Percentiles rank a stretch among this genome's conserved stretches.
These are phyloP conservation scores for Cassiopea xamachana DNA, from an alignment of 30 jellyfish, hydroid and myxozoan genomes.

Conservation along the genomic window DNA sequence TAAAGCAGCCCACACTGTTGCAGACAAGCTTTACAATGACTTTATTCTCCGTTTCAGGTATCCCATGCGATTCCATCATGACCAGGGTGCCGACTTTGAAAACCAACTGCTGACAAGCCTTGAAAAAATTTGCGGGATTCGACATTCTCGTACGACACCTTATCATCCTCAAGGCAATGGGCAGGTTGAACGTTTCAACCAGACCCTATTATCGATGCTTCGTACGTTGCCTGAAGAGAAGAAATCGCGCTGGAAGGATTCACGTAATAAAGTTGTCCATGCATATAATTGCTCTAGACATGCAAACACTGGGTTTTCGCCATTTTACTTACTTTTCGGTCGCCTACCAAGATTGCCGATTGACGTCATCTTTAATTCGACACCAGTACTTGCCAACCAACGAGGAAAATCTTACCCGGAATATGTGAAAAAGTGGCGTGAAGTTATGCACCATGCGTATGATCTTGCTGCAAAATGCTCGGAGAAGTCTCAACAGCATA, in stretches of 20 bases:
- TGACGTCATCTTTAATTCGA: slow-evolving; percentile 25
- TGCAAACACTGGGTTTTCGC: slow-evolving; percentile 54
- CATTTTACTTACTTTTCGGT: slow-evolving; percentile 49
- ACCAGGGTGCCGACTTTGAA: slow-evolving; percentile 47
- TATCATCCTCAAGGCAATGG: slow-evolving; percentile 42
- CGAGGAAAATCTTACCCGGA: neutral
- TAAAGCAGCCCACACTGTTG: slow-evolving; percentile 58
- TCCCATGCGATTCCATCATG: slow-evolving; percentile 45
- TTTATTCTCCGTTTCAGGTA: slow-evolving; percentile 34
- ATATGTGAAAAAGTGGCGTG: slow-evolving; percentile 30
- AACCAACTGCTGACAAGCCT: slow-evolving; percentile 7
- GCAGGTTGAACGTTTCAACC: slow-evolving; percentile 23
- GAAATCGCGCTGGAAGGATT: slow-evolving; percentile 18
- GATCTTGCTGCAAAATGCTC: neutral
- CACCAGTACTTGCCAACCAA: neutral
- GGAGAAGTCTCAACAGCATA: neutral
- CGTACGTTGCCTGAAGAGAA: slow-evolving; percentile 22
- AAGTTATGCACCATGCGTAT: slow-evolving; percentile 50
- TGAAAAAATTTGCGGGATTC: neutral
- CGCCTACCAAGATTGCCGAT: slow-evolving; percentile 40
- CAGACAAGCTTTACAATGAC: slow-evolving; percentile 20
- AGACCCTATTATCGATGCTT: slow-evolving; percentile 15
- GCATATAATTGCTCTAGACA: slow-evolving; percentile 56
- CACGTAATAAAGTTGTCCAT: slow-evolving; percentile 21
- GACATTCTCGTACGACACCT: slow-evolving; percentile 27